Base-by-base conservation (phyloP, 2,797 vertebrate genomes). In the Sciurus carolinensis region DNA sequence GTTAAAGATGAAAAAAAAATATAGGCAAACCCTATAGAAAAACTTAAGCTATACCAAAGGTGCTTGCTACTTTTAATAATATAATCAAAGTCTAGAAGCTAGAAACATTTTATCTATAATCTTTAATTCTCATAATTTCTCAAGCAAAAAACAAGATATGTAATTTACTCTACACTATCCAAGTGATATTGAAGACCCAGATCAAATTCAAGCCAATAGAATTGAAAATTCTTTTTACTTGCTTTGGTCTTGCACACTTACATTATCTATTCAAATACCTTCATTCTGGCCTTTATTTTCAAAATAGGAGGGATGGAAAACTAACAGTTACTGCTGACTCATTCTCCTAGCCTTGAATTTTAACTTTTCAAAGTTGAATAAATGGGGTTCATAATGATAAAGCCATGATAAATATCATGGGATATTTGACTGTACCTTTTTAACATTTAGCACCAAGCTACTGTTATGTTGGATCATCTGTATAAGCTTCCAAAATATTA, bases 101-200 rank as follows among this genome's bases (percentile, higher is more conserved):
- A 54, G 52, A 7, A 44, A 14, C 18, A n/a, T 81, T 86, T 89
- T 69, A 13, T 39, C 26, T 2, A 5, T 73, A 59, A 57, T 50
- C 13, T 67, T 91, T 88, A 91, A 59, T 81, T 91, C 1, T 94
- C 24, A 76, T 73, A 82, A 26, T 39, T 67, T 67, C 30, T 72
- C 73, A 52, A 33, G 4, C 14, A 77, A 69, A 71, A 76, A 71
- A 39, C 20, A 71, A 39, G 22, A 22, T 87, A 54, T 50, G 10
- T 42, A 47, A 44, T 10, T 95, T 73, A 7, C 4, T 26, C 18
- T 54, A 30, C 0, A 42, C 86, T 30, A 80, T 22, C 13, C 36
- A 76, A 57, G 22, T 69, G 57, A 90, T 47, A 80, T 30, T 76
- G 47, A 93, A 90, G 85, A 20, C 7, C 36, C 30, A 67, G 22